phyloP scores from a whole-genome alignment of 1,140 invertebrate species.

The Drosophila triauraria region DNA sequence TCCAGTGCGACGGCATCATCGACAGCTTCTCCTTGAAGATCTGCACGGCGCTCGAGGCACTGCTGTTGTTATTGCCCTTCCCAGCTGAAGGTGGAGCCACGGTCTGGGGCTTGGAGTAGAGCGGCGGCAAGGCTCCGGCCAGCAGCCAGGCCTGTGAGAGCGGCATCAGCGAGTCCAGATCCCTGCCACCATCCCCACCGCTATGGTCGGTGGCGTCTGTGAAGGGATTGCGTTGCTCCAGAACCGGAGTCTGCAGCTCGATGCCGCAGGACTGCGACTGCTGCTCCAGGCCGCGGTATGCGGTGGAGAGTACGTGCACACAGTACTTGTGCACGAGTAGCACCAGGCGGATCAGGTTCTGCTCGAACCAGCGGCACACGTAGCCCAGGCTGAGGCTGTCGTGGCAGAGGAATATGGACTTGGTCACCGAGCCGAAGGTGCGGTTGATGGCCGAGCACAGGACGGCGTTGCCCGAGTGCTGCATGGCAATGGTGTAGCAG shows the following conservation, averaged over 20 bases:
- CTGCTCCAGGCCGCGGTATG: slow-evolving; percentile 88
- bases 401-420: slow-evolving; percentile 93
- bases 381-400: slow-evolving; percentile 90
- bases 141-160: slow-evolving; percentile 92
- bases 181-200: slow-evolving; percentile 14
- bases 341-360: slow-evolving; percentile 91
- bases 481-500: slow-evolving; percentile 91
- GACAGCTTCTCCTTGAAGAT: slow-evolving; percentile 88
- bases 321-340: slow-evolving; percentile 91
- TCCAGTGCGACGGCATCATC: slow-evolving; percentile 92
- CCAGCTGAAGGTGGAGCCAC: slow-evolving; percentile 52
- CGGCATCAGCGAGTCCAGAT: slow-evolving; percentile 86
- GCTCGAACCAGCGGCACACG: slow-evolving; percentile 92
- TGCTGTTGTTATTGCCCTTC: slow-evolving; percentile 50
- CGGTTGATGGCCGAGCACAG: slow-evolving; percentile 87
- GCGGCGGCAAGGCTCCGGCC: slow-evolving; percentile 89
- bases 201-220: slow-evolving; percentile 59
- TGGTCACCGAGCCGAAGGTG: slow-evolving; percentile 89
- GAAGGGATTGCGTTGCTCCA: slow-evolving; percentile 88
- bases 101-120: slow-evolving; percentile 88
- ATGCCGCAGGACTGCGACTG: slow-evolving; percentile 87
- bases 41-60: slow-evolving; percentile 85
- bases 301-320: slow-evolving; percentile 91
- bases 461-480: slow-evolving; percentile 88
- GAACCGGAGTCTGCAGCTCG: slow-evolving; percentile 90